A percentile compares a stretch with the other conserved stretches of the same genome.
Evolutionary conservation across 2,113 vertebrate genomes (phyloP).

Genomic region (Aegotheles bennettii): DNA sequence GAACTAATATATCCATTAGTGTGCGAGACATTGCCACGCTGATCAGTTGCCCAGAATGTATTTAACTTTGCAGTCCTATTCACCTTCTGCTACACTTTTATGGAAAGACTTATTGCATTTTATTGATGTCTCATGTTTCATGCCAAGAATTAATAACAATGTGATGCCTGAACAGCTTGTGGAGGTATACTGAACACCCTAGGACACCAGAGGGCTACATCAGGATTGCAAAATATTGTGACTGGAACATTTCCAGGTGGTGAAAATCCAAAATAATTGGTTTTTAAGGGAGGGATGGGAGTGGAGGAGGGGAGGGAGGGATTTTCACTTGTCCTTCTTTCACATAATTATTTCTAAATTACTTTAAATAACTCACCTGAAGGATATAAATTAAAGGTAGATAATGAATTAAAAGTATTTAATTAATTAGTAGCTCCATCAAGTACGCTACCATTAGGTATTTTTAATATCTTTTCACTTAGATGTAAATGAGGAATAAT

Average conservation of each 20-base stretch:
- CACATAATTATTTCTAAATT: neutral
- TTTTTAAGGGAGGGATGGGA: neutral
- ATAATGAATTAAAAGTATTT: neutral
- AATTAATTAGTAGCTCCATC: neutral
- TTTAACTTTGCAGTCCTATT: neutral
- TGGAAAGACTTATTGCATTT: neutral
- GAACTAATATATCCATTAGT: neutral
- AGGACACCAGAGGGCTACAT: neutral
- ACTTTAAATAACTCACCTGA: neutral
- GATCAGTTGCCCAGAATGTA: neutral
- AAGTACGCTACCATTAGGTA: neutral
- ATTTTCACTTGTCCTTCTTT: neutral
- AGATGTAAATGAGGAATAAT: neutral
- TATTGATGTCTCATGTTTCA: neutral
- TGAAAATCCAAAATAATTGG: neutral
- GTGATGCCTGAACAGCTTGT: neutral
- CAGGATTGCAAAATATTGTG: neutral
- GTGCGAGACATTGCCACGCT: neutral
- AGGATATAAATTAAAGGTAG: neutral
- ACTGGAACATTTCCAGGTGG: neutral
- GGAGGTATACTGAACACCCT: neutral
- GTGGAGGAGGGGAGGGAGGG: neutral
- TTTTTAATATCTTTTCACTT: neutral
- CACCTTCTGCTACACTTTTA: neutral
- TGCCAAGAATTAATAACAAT: neutral